These are phyloP conservation scores for Callaeas wilsoni DNA, from an alignment of 2,113 vertebrate genomes.

Conservation along the genomic window DNA sequence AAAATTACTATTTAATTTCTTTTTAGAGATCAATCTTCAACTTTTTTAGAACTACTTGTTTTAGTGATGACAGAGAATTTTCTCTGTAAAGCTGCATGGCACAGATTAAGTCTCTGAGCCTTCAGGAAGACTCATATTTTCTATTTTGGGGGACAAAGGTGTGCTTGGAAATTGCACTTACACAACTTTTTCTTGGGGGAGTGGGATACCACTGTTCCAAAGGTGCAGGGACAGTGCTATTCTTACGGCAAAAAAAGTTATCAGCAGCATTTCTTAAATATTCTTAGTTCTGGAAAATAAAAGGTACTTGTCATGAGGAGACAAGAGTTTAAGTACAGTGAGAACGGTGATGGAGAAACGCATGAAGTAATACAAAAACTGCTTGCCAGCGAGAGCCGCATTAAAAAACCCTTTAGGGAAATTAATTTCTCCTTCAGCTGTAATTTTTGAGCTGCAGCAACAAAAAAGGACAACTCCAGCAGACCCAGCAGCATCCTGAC, in stretches of 20 bases:
- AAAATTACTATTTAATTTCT: not conserved
- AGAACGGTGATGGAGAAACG: not conserved
- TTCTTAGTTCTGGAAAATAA: not conserved
- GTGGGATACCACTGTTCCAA: not conserved
- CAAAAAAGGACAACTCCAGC: not conserved
- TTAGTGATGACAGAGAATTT: not conserved
- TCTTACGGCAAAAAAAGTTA: not conserved
- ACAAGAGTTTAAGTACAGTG: not conserved
- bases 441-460: conserved; percentile 20
- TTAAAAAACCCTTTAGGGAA: conserved; percentile 20
- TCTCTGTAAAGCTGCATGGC: not conserved
- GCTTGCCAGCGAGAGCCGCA: not conserved
- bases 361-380: not conserved
- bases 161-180: not conserved
- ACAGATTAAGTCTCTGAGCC: not conserved
- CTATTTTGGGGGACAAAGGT: not conserved
- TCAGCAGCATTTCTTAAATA: not conserved
- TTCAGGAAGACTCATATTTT: not conserved
- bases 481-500: not conserved
- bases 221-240: not conserved
- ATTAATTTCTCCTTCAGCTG: conserved; percentile 33
- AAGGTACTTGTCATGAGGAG: not conserved
- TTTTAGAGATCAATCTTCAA: not conserved
- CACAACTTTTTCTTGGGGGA: not conserved
- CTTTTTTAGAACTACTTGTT: not conserved